Conservation (phyloP, 1,140 invertebrate genomes). For the Drosophila parvula region DNA sequence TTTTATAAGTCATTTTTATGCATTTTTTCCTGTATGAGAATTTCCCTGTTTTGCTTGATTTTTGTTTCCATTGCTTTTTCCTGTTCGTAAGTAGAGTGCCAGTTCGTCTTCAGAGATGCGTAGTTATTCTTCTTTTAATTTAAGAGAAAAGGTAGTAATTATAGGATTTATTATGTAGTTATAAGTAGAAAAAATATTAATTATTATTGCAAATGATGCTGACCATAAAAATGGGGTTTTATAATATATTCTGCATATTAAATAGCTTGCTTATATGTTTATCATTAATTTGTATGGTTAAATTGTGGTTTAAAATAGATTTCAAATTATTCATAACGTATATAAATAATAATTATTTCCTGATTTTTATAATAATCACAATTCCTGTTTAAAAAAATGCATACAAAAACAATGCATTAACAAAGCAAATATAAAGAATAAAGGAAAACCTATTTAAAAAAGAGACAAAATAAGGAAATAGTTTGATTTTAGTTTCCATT, state of each 20-base stretch:
- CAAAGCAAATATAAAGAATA: no score
- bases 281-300: no score
- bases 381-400: no score
- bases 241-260: no score
- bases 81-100: constrained; percentile 32
- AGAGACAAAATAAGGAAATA: not conserved
- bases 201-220: not conserved
- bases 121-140: not conserved
- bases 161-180: not conserved
- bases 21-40: constrained; percentile 36
- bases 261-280: no score
- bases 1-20: constrained; percentile 69
- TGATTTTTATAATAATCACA: no score
- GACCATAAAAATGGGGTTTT: not conserved
- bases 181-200: not conserved
- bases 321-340: no score
- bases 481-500: not conserved
- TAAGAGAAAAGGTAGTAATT: not conserved
- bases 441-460: no score
- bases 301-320: no score
- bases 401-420: no score
- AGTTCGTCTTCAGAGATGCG: constrained; percentile 11
- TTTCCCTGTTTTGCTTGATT: constrained; percentile 26
- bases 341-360: no score
- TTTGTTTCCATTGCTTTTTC: constrained; percentile 33